These are phyloP conservation scores for Tor tambroides DNA, from an alignment of 2,113 vertebrate species.

Conservation along the genomic window DNA sequence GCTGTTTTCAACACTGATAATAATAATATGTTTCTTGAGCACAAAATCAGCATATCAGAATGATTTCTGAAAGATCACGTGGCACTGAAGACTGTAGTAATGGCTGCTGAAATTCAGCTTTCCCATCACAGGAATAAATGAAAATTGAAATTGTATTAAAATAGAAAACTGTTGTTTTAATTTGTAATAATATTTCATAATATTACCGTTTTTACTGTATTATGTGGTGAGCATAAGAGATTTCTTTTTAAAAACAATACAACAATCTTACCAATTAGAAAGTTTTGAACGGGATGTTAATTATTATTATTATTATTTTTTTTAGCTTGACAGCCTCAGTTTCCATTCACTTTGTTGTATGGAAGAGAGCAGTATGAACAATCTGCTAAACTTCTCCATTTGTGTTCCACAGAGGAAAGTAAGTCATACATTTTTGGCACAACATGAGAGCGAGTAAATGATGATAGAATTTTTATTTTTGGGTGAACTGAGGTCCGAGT, in stretches of 20 bases:
- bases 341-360: neutral
- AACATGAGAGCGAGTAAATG: neutral
- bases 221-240: too few relatives aligned
- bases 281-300: neutral
- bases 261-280: neutral
- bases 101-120: neutral
- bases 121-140: neutral
- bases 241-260: neutral
- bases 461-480: neutral
- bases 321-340: neutral
- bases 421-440: neutral
- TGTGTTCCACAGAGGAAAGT: neutral
- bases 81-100: neutral
- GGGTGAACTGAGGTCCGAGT: neutral
- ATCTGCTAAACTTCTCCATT: neutral
- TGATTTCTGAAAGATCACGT: neutral
- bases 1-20: neutral
- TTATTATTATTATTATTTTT: neutral
- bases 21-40: neutral
- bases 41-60: neutral
- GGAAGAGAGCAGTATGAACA: neutral
- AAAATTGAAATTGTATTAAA: neutral
- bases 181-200: neutral
- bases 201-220: neutral
- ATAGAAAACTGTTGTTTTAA: too few relatives aligned